Conservation (phyloP, 2,113 vertebrate species). For the Pollachius pollachius region DNA sequence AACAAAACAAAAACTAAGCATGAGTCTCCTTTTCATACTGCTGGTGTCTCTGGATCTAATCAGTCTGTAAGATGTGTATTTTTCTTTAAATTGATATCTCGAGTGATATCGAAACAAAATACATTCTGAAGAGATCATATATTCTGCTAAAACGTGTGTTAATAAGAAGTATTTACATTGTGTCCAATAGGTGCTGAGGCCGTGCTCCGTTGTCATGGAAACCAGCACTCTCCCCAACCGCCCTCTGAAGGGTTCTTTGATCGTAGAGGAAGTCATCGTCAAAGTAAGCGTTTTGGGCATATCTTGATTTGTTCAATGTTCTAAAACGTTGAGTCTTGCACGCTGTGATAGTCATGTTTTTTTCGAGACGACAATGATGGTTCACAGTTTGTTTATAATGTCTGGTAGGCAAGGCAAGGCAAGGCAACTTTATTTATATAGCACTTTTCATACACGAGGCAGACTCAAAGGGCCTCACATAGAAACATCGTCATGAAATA, state of each 20-base stretch:
- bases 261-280: slow-evolving; percentile 82
- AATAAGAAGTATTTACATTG: not conserved
- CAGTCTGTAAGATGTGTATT: too few relatives aligned
- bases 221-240: slow-evolving; percentile 70
- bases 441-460: too few relatives aligned
- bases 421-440: too few relatives aligned
- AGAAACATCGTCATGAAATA: too few relatives aligned
- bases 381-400: not conserved
- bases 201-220: slow-evolving; percentile 86
- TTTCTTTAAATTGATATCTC: too few relatives aligned
- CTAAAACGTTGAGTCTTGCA: not conserved
- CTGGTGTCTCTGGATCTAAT: too few relatives aligned
- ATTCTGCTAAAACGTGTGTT: not conserved
- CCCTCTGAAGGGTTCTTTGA: slow-evolving; percentile 76
- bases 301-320: too few relatives aligned
- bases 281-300: slow-evolving; percentile 75
- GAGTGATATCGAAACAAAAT: not conserved
- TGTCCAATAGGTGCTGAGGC: slow-evolving; percentile 80
- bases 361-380: too few relatives aligned
- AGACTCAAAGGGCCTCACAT: too few relatives aligned
- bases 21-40: too few relatives aligned
- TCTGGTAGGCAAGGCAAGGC: not conserved
- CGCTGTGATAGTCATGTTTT: not conserved
- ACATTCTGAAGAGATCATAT: not conserved
- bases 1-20: too few relatives aligned